Evolutionary conservation across 2,113 vertebrate species (phyloP).

Genomic region (Gopherus flavomarginatus): DNA sequence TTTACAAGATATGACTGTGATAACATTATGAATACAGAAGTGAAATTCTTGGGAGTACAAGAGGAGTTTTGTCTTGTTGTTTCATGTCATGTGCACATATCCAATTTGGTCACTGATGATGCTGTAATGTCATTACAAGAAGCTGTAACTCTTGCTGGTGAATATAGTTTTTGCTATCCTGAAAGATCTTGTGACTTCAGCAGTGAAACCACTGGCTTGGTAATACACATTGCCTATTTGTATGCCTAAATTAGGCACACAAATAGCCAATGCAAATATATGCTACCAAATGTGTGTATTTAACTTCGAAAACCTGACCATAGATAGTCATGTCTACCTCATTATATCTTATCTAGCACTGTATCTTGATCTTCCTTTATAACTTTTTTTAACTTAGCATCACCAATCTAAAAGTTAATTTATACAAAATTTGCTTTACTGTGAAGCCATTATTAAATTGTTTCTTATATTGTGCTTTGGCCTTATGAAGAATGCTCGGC

Average conservation of each 20-base stretch:
- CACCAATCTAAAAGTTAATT: too few relatives aligned
- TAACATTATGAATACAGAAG: neutral
- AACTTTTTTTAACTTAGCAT: too few relatives aligned
- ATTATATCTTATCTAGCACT: too few relatives aligned
- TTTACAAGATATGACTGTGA: neutral
- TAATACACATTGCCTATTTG: neutral
- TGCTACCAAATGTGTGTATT: neutral
- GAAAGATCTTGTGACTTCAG: neutral
- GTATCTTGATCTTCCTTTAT: too few relatives aligned
- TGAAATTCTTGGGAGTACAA: neutral
- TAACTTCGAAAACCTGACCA: neutral
- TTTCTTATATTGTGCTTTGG: too few relatives aligned
- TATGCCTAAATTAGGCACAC: neutral
- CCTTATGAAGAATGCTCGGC: too few relatives aligned
- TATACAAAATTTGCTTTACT: too few relatives aligned
- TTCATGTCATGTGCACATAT: too few relatives aligned
- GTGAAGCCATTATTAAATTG: too few relatives aligned
- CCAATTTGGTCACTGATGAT: neutral
- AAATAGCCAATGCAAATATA: neutral
- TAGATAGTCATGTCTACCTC: neutral
- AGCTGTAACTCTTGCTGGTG: neutral
- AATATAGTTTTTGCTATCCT: neutral
- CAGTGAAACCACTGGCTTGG: neutral
- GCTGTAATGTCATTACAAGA: neutral
- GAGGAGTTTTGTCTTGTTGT: too few relatives aligned